Conservation (phyloP, 2,113 vertebrate genomes). For the Carassius gibelio region DNA sequence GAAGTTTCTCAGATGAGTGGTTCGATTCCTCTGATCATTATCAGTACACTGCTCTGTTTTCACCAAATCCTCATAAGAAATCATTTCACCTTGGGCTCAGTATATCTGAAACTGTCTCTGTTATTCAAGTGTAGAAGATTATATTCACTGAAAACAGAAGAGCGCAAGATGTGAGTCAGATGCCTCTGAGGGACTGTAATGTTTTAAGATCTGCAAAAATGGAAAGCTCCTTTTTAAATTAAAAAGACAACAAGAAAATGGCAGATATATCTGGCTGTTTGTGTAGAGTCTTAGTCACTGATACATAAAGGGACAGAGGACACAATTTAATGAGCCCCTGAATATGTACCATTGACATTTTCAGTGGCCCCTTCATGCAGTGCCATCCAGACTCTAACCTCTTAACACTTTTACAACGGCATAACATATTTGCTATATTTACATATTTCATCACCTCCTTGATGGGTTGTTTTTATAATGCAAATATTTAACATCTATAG, state of each 20-base stretch:
- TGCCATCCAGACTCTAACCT: neutral
- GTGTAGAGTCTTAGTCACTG: conserved; percentile 14
- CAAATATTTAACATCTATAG: neutral
- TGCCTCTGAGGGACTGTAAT: conserved; percentile 38
- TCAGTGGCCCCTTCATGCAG: neutral
- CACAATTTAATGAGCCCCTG: conserved; percentile 51
- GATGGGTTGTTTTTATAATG: neutral
- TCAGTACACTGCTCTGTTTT: conserved; percentile 43
- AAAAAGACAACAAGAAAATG: conserved; percentile 25
- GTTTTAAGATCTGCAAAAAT: conserved; percentile 38
- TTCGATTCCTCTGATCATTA: conserved; percentile 50
- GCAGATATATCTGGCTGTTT: conserved; percentile 10
- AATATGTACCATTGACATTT: conserved; percentile 9
- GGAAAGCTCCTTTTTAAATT: conserved; percentile 37
- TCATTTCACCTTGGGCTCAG: conserved; percentile 52
- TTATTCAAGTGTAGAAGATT: conserved; percentile 28
- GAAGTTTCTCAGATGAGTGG: conserved; percentile 29
- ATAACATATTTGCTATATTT: neutral
- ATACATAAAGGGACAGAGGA: conserved; percentile 37
- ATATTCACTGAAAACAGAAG: conserved; percentile 36
- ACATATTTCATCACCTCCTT: neutral
- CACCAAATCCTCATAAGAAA: conserved; percentile 39
- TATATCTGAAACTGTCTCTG: conserved; percentile 45
- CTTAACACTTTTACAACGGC: neutral
- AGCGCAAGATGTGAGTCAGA: conserved; percentile 28